phyloP scores from a whole-genome alignment of 2,113 vertebrate species.

The Aspiorhynchus laticeps region DNA sequence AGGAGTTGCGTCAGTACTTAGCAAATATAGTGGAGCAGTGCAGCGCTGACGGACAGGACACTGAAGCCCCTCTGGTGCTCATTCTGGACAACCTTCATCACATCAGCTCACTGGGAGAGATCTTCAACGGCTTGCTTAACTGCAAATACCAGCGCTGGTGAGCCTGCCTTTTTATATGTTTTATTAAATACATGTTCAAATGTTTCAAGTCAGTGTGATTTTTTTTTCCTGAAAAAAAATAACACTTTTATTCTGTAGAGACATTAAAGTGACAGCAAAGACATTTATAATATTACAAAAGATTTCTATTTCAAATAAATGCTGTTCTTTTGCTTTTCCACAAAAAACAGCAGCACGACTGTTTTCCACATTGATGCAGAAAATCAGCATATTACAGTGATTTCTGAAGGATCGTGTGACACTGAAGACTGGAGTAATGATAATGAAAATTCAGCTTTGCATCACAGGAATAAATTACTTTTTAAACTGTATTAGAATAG shows the following conservation, averaged over 20 bases:
- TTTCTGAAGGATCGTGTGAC: background rate
- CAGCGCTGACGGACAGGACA: slow-evolving; percentile 78
- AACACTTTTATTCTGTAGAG: background rate
- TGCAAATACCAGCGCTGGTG: slow-evolving; percentile 94
- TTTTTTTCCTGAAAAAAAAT: background rate
- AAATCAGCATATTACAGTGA: background rate
- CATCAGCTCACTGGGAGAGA: slow-evolving; percentile 92
- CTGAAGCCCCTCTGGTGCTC: slow-evolving; percentile 90
- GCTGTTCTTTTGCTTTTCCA: background rate
- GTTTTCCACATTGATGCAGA: background rate
- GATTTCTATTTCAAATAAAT: background rate
- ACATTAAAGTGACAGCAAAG: background rate
- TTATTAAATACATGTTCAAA: background rate
- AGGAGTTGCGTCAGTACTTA: slow-evolving; percentile 95
- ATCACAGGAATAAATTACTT: background rate
- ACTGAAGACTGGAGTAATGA: background rate
- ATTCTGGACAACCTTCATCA: slow-evolving; percentile 97
- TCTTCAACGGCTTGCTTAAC: slow-evolving; percentile 95
- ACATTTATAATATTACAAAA: background rate
- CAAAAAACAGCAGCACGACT: background rate
- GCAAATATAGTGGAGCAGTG: slow-evolving; percentile 93
- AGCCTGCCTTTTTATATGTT: slow-evolving; percentile 37
- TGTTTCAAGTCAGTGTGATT: background rate
- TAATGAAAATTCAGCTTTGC: background rate
- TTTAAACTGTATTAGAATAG: background rate